These are phyloP conservation scores for Helleia helle DNA, from an alignment of 2,888 invertebrate species.

Conservation along the genomic window DNA sequence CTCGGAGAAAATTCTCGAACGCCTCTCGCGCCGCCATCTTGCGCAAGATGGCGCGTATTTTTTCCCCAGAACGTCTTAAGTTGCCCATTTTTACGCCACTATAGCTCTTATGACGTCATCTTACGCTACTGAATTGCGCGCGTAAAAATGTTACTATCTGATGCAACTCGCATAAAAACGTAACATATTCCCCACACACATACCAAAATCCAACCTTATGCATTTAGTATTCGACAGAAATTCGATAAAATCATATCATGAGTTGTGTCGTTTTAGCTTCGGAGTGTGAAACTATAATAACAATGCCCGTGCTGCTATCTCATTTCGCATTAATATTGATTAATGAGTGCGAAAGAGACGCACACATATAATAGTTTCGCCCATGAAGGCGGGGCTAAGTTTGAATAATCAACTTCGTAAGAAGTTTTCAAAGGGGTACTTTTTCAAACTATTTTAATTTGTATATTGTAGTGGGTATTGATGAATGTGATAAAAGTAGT, in stretches of 20 bases:
- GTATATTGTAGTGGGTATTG: not conserved
- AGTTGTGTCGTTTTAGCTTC: constrained; percentile 26
- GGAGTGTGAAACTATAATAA: constrained; percentile 53
- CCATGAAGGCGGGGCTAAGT: constrained; percentile 48
- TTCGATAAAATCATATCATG: not conserved
- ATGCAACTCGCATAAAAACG: constrained; percentile 29
- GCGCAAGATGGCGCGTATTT: constrained; percentile 66
- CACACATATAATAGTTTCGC: constrained; percentile 28
- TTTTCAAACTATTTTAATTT: constrained; percentile 32
- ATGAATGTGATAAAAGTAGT: too few species aligned
- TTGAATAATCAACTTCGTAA: constrained; percentile 61
- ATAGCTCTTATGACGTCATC: constrained; percentile 62
- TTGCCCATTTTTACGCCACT: constrained; percentile 66
- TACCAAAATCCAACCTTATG: constrained; percentile 17
- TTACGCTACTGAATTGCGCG: constrained; percentile 69
- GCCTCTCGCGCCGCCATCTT: constrained; percentile 67
- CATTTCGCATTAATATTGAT: constrained; percentile 30
- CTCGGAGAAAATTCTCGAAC: constrained; percentile 67
- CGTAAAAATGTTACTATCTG: constrained; percentile 61
- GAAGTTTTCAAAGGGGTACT: constrained; percentile 63
- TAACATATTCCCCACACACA: constrained; percentile 14
- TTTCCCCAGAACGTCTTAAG: constrained; percentile 70
- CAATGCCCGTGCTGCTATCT: constrained; percentile 54
- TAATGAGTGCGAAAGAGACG: constrained; percentile 34
- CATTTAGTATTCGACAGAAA: fast-evolving